Conservation (phyloP, 2,888 invertebrate genomes). For the Hydropsyche betteni region DNA sequence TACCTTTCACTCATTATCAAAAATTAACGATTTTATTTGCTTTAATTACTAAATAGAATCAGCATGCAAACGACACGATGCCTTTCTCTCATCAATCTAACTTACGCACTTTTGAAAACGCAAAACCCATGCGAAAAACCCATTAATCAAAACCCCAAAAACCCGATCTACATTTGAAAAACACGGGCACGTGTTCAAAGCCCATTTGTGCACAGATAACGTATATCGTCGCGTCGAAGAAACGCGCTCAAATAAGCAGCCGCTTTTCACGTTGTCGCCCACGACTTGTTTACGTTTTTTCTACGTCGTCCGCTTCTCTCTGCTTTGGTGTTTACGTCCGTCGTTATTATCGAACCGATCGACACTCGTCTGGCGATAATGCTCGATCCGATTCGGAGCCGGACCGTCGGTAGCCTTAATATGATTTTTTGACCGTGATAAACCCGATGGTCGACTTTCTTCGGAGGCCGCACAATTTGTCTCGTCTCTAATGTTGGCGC, state of each 20-base stretch:
- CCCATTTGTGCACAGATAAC: neutral
- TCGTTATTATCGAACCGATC: constrained; percentile 19
- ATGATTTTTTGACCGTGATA: constrained; percentile 48
- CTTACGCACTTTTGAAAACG: too few relatives aligned
- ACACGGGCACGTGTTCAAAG: neutral
- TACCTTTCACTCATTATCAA: too few relatives aligned
- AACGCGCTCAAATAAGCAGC: too few relatives aligned
- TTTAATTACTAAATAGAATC: too few relatives aligned
- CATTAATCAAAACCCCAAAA: too few relatives aligned
- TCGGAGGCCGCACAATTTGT: constrained; percentile 36
- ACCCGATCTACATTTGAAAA: too few relatives aligned
- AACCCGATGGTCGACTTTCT: constrained; percentile 51
- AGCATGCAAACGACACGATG: too few relatives aligned
- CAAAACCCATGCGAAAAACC: too few relatives aligned
- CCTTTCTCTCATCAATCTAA: too few relatives aligned
- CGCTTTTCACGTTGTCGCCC: constrained; percentile 1
- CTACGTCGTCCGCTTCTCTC: neutral
- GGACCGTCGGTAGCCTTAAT: constrained; percentile 47
- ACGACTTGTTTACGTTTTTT: constrained; percentile 17
- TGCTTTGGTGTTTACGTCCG: neutral
- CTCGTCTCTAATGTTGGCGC: constrained; percentile 19
- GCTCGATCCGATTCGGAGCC: constrained; percentile 3
- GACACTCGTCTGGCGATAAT: constrained; percentile 3
- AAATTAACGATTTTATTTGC: too few relatives aligned
- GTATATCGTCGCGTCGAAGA: too few relatives aligned